Base-by-base conservation (phyloP, 2,797 vertebrate species). In the Streptopelia turtur region DNA sequence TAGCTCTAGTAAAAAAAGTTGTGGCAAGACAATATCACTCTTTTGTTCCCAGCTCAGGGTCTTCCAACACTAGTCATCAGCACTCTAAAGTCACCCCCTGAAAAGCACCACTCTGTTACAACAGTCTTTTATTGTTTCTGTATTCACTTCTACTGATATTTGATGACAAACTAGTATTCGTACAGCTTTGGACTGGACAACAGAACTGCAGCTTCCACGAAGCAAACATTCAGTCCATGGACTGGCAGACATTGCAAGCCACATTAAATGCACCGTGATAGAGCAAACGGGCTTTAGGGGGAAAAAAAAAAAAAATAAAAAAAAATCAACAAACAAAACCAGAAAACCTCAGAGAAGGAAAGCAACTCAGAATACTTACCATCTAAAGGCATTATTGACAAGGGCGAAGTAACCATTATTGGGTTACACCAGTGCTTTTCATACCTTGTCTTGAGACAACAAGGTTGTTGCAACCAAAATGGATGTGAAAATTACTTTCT, bases 41-140 rank as follows among this genome's bases (percentile, higher is more conserved):
- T 28, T 43, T 25, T 8, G 4, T 33, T 61, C 18, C 13, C 14
- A 49, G 18, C 23, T 41, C 22, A 60, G 33, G 16, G 9, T 81
- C 35, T 60, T 60, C 52, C 25, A 37, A 35, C 20, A 41, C 7
- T 21, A 53, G 2, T 1, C 23, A 79, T 10, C 13, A 72, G 45
- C n/a, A 20, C 30, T 43, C 83, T 1, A 52, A 43, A 81, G 12
- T 12, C 30, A 23, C 6, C 1, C 8, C 10, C 35, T 4, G 15
- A 10, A 43, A 9, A 24, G 13, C 3, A 37, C 27, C 27, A 5
- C 4, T 70, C 16, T 17, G 15, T 13, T 77, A 27, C 0, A 0
- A 82, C 27, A 16, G 18, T 2, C 4, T 5, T 28, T 68, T 37
- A 52, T 16, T 28, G 13, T 13, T 53, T 6, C 28, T 53, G 33